These are phyloP conservation scores for Channallabes apus DNA, from an alignment of 2,797 vertebrate species.

Conservation along the genomic window DNA sequence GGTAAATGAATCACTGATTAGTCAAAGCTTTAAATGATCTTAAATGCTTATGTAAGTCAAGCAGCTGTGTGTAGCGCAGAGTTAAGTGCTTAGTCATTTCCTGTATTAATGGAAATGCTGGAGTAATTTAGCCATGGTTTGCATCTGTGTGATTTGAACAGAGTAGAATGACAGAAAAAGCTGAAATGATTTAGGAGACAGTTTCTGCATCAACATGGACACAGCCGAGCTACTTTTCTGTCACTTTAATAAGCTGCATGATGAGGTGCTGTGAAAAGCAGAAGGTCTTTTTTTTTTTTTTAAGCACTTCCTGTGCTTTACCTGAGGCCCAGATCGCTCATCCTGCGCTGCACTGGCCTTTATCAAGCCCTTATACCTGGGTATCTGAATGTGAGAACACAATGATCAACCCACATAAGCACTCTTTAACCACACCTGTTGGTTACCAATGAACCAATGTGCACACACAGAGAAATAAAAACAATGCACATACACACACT, in stretches of 20 bases:
- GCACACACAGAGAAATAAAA: background rate
- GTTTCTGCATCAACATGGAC: background rate
- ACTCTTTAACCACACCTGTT: conserved; percentile 21
- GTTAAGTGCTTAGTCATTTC: conserved; percentile 18
- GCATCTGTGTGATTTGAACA: background rate
- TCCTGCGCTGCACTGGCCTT: conserved; percentile 68
- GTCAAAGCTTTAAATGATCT: conserved; percentile 26
- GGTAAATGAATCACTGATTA: conserved; percentile 25
- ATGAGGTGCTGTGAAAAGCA: conserved; percentile 40
- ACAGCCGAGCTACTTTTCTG: background rate
- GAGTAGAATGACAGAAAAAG: background rate
- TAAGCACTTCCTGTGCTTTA: conserved; percentile 55
- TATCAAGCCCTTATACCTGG: conserved; percentile 77
- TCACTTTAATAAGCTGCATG: conserved; percentile 36
- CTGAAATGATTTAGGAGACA: background rate
- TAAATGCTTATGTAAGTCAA: conserved; percentile 10
- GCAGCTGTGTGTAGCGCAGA: background rate
- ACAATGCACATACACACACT: background rate
- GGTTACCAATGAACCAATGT: background rate
- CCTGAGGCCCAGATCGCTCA: conserved; percentile 63
- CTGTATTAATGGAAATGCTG: conserved; percentile 17
- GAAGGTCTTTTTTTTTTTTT: background rate
- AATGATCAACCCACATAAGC: conserved; percentile 52
- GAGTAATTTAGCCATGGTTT: conserved; percentile 41
- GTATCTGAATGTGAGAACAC: conserved; percentile 80